These are phyloP conservation scores for Podargus strigoides DNA, from an alignment of 2,797 vertebrate genomes.

Conservation along the genomic window DNA sequence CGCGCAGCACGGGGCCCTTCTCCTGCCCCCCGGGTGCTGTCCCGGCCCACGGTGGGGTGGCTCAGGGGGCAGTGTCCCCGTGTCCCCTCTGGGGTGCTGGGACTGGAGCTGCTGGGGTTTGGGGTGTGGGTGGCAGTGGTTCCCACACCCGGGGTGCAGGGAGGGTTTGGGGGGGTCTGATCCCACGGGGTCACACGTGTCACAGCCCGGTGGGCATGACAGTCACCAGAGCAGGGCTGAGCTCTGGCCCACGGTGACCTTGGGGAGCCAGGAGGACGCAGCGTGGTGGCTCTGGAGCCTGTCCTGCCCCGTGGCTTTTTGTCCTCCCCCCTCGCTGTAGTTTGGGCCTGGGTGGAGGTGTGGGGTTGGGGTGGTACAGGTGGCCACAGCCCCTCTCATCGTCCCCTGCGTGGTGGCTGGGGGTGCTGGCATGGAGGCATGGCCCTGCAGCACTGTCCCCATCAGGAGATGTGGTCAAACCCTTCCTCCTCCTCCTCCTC, in stretches of 20 bases:
- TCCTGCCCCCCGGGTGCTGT: accelerated
- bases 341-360: background rate
- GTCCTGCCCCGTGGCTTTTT: background rate
- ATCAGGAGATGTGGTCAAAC: background rate
- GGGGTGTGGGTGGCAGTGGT: background rate
- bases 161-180: background rate
- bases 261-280: background rate
- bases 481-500: background rate
- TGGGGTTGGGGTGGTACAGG: background rate
- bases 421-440: background rate
- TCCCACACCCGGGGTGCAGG: background rate
- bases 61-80: accelerated
- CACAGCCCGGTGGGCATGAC: accelerated
- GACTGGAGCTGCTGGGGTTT: accelerated
- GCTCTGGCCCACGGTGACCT: background rate
- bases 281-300: background rate
- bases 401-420: background rate
- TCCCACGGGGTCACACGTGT: background rate
- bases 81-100: background rate
- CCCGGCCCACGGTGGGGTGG: accelerated
- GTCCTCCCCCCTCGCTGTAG: background rate
- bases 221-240: background rate
- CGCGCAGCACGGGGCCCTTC: background rate
- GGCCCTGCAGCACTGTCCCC: background rate
- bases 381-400: background rate